These are phyloP conservation scores for Girardinus metallicus DNA, from an alignment of 2,797 vertebrate genomes.

Conservation along the genomic window DNA sequence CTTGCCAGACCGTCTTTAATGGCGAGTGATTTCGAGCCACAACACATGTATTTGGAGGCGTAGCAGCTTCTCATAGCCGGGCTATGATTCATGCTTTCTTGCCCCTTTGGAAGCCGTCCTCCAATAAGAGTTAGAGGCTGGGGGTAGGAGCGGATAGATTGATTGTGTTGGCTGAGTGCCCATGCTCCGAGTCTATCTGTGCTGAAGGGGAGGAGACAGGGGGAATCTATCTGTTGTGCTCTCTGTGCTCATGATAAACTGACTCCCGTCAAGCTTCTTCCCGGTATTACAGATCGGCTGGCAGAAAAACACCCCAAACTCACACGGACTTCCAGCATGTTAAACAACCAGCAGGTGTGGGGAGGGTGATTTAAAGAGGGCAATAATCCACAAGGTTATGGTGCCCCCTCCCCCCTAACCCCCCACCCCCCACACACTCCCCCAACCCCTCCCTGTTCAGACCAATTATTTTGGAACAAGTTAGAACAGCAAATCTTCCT, in stretches of 20 bases:
- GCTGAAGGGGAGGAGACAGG: conserved; percentile 81
- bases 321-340: conserved; percentile 69
- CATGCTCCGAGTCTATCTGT: conserved; percentile 82
- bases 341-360: conserved; percentile 61
- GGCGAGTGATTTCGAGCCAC: conserved; percentile 66
- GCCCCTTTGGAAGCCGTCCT: conserved; percentile 76
- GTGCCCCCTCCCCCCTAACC: conserved; percentile 4
- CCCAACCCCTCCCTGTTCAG: conserved; percentile 3
- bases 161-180: conserved; percentile 85
- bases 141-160: conserved; percentile 83
- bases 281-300: conserved; percentile 76
- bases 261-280: conserved; percentile 78
- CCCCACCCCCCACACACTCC: neutral
- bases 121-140: conserved; percentile 78
- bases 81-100: conserved; percentile 78
- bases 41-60: conserved; percentile 71
- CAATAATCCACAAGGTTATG: conserved; percentile 68
- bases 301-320: conserved; percentile 76
- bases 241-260: conserved; percentile 84
- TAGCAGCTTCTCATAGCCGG: conserved; percentile 70
- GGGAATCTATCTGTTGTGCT: conserved; percentile 85
- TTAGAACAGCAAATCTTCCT: conserved; percentile 48
- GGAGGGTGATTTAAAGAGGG: conserved; percentile 52
- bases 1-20: conserved; percentile 60
- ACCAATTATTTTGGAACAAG: conserved; percentile 65